Conservation (phyloP, 2,113 vertebrate species). For the Sphaerodactylus townsendi region DNA sequence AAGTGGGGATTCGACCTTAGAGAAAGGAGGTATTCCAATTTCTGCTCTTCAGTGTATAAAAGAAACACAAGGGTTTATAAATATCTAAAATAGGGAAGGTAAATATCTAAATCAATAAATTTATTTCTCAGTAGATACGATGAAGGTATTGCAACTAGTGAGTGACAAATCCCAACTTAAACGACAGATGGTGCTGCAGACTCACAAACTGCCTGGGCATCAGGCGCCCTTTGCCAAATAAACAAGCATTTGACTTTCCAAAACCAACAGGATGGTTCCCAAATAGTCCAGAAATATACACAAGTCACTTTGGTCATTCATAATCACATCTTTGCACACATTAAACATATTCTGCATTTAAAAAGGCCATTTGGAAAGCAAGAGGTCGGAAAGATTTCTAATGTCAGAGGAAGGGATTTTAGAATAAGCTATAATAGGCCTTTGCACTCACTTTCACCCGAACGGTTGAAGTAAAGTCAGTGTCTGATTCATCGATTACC, state of each 20-base stretch:
- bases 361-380: slow-evolving; percentile 60
- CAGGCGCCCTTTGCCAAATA: slow-evolving; percentile 44
- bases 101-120: background rate
- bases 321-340: slow-evolving; percentile 72
- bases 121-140: background rate
- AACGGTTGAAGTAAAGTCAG: background rate
- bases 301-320: slow-evolving; percentile 75
- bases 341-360: slow-evolving; percentile 57
- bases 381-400: slow-evolving; percentile 68
- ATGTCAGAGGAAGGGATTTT: slow-evolving; percentile 53
- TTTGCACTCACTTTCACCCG: background rate
- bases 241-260: slow-evolving; percentile 65
- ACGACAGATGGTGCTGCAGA: slow-evolving; percentile 78
- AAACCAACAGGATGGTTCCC: slow-evolving; percentile 74
- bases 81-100: too few relatives aligned
- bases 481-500: background rate
- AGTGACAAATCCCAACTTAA: slow-evolving; percentile 21
- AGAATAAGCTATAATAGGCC: background rate
- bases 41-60: too few relatives aligned
- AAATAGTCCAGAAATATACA: slow-evolving; percentile 74
- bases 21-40: too few relatives aligned
- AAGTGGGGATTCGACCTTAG: too few relatives aligned
- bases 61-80: too few relatives aligned
- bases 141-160: too few relatives aligned
- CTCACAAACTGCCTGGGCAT: slow-evolving; percentile 61